Evolutionary conservation across 2,113 vertebrate species (phyloP), one percentile per base, ranked within the genome.

Genomic region (Planiliza haematocheilus): DNA sequence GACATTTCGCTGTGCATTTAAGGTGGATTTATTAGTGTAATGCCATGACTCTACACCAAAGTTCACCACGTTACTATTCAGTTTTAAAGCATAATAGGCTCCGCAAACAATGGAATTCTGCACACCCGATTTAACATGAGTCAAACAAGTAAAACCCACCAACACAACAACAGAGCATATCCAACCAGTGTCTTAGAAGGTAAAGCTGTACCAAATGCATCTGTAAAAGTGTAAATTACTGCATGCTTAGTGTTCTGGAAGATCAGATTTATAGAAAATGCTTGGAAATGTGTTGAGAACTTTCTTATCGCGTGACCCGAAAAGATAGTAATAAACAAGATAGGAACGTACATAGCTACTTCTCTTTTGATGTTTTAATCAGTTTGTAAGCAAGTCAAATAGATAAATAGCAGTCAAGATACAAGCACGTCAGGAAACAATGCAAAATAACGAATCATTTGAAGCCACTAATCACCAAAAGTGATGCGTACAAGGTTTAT

Each of bases 201-300:
- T 65, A 50, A 79, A 74, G 73, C 49, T 83, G 65, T 53, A 81
- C 42, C 67, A 82, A 83, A 82, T 82, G 83, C 66, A 75, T 86
- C 53, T 74, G 71, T 24, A 18, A 62, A 75, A 49, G 38, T 79
- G 57, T 71, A 63, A 30, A 74, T 65, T 72, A 87, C 81, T 84
- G 84, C 89, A 91, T 90, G 85, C 88, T 68, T 64, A 82, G 64
- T 88, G 87, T 74, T 72, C 60, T 85, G 90, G 85, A 91, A 92
- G 90, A 90, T 89, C 88, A 70, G 91, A 92, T 91, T 89, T 87
- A 81, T 88, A 89, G 86, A 87, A 91, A 90, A 87, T 86, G 72
- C 36, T 71, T 67, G 39, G 68, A 82, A 75, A 43, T 12, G 52
- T 80, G 58, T 68, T 72, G 67, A 68, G 16, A 78, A 64, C 50